A percentile compares a stretch with the other conserved stretches of the same genome.
Conservation (phyloP, 2,797 vertebrate species). For the Acipenser transmontanus region DNA sequence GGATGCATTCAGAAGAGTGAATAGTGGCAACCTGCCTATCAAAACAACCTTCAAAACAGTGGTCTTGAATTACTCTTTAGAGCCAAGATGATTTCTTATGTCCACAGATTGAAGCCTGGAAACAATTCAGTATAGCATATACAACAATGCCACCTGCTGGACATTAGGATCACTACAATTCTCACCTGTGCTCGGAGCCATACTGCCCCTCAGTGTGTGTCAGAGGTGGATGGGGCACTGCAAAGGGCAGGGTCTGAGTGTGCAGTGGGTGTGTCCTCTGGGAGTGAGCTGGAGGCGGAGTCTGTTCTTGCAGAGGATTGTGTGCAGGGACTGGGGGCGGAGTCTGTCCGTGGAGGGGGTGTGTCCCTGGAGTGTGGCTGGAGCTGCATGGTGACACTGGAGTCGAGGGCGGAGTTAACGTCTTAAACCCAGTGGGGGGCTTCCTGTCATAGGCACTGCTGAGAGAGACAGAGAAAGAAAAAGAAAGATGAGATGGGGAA, state of each 20-base stretch:
- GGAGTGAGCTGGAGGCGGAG: conserved; percentile 33
- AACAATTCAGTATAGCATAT: too few relatives aligned
- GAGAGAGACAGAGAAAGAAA: conserved; percentile 21
- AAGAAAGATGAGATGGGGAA: too few relatives aligned
- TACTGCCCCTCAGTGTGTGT: conserved; percentile 70
- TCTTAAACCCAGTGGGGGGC: conserved; percentile 82
- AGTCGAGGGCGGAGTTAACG: conserved; percentile 84
- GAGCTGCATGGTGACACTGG: conserved; percentile 72
- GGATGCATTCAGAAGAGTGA: too few relatives aligned
- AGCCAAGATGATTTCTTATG: too few relatives aligned
- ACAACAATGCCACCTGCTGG: too few relatives aligned
- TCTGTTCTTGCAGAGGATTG: conserved; percentile 41
- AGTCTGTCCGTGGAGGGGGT: conserved; percentile 50
- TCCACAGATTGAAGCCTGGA: too few relatives aligned
- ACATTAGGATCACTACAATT: too few relatives aligned
- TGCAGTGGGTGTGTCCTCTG: conserved; percentile 46
- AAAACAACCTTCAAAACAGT: too few relatives aligned
- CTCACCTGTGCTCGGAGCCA: conserved; percentile 81
- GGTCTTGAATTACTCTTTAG: too few relatives aligned
- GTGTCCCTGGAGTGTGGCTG: conserved; percentile 52
- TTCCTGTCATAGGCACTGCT: conserved; percentile 94
- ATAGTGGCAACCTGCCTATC: too few relatives aligned
- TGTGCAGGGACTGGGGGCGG: conserved; percentile 34
- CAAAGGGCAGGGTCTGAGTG: conserved; percentile 65
- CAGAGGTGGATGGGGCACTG: conserved; percentile 72